These are phyloP conservation scores for Lacanobia oleracea DNA, from an alignment of 2,888 invertebrate genomes.

Conservation along the genomic window DNA sequence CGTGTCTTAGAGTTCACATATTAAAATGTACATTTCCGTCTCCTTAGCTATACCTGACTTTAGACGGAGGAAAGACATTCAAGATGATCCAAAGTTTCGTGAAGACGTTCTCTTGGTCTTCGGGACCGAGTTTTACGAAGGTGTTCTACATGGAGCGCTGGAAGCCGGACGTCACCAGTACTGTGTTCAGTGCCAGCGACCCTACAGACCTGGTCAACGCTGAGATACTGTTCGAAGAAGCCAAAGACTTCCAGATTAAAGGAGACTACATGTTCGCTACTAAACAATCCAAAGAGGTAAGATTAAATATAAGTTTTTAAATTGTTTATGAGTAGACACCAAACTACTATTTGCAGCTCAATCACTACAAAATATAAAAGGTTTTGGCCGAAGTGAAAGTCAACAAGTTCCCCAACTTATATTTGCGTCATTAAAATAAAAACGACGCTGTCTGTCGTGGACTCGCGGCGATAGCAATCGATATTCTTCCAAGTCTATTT, in stretches of 20 bases:
- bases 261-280: conserved; percentile 97
- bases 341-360: neutral
- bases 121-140: conserved; percentile 84
- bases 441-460: conserved; percentile 1
- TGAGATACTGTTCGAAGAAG: conserved; percentile 91
- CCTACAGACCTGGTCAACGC: conserved; percentile 88
- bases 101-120: conserved; percentile 94
- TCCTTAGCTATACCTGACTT: conserved; percentile 94
- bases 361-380: neutral
- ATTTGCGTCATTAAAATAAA: conserved; percentile 12
- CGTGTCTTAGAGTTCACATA: neutral
- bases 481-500: neutral
- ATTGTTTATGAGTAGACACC: too few relatives aligned
- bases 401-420: neutral
- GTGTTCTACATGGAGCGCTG: conserved; percentile 93
- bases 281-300: conserved; percentile 91
- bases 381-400: conserved; percentile 3
- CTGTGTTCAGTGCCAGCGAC: conserved; percentile 92
- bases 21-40: conserved; percentile 22
- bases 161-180: conserved; percentile 91
- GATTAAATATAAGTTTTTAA: conserved; percentile 62
- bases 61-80: conserved; percentile 94
- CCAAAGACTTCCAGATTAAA: conserved; percentile 95
- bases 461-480: conserved; percentile 3
- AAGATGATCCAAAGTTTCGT: conserved; percentile 93